Conservation (phyloP, 2,888 invertebrate species). For the Plagiodera versicolora region DNA sequence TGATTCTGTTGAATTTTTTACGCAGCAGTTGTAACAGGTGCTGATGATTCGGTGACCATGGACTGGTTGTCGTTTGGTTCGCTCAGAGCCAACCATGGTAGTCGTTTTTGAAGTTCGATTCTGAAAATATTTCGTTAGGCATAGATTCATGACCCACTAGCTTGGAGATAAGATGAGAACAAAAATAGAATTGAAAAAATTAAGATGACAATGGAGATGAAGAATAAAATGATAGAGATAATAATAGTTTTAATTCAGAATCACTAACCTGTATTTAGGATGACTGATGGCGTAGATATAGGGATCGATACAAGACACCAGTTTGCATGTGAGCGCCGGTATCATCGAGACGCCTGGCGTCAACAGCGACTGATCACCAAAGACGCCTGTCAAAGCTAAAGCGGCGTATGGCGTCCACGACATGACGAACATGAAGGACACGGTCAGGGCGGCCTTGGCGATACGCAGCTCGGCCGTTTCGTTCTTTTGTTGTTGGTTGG, state of each 20-base stretch:
- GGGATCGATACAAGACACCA: slow-evolving; percentile 89
- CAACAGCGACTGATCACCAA: slow-evolving; percentile 72
- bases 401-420: slow-evolving; percentile 92
- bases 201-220: too few relatives aligned
- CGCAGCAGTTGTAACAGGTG: slow-evolving; percentile 16
- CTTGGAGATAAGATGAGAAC: too few relatives aligned
- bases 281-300: slow-evolving; percentile 91
- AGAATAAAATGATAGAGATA: too few relatives aligned
- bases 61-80: slow-evolving; percentile 63
- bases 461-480: slow-evolving; percentile 82
- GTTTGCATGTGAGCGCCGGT: slow-evolving; percentile 83
- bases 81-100: slow-evolving; percentile 77
- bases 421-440: slow-evolving; percentile 80
- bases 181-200: too few relatives aligned
- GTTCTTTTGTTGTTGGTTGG: slow-evolving; percentile 66
- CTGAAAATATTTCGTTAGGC: slow-evolving; percentile 51
- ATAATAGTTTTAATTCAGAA: too few relatives aligned
- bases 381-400: slow-evolving; percentile 78
- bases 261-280: slow-evolving; percentile 76
- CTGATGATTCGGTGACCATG: slow-evolving; percentile 48
- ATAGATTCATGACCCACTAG: too few relatives aligned
- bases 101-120: slow-evolving; percentile 76
- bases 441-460: slow-evolving; percentile 85
- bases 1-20: not conserved
- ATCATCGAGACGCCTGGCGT: slow-evolving; percentile 83